These are phyloP conservation scores for Apotomis capreana DNA, from an alignment of 2,888 invertebrate species.

Conservation along the genomic window DNA sequence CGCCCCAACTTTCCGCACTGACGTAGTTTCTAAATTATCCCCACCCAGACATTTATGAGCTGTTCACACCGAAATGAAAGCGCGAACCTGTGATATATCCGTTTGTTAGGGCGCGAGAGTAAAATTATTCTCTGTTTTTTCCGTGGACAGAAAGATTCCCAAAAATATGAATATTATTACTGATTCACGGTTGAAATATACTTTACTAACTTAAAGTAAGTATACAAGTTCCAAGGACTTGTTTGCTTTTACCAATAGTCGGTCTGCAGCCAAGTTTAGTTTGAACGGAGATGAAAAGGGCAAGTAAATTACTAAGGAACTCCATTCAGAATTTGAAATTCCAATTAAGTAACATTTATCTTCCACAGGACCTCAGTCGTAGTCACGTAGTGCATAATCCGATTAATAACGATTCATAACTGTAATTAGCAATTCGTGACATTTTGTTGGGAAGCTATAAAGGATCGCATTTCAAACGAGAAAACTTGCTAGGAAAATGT, in stretches of 20 bases:
- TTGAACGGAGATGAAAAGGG: background rate
- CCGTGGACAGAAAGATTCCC: background rate
- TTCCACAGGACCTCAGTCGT: background rate
- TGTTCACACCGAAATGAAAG: constrained; percentile 23
- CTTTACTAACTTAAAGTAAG: too few relatives aligned
- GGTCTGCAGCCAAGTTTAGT: background rate
- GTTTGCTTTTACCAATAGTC: background rate
- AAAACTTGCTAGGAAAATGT: constrained; percentile 1
- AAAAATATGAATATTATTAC: background rate
- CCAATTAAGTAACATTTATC: constrained; percentile 24
- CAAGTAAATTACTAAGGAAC: background rate
- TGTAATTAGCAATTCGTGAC: constrained; percentile 20
- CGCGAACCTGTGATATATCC: constrained; percentile 7
- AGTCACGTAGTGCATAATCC: constrained; percentile 25
- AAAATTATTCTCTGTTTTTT: constrained; percentile 2
- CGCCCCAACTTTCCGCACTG: constrained; percentile 43
- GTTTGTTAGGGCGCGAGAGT: background rate
- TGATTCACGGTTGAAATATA: too few relatives aligned
- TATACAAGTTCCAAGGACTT: background rate
- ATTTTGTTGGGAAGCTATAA: constrained; percentile 14
- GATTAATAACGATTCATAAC: constrained; percentile 24
- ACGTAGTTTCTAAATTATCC: constrained; percentile 40
- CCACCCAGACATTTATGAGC: constrained; percentile 29
- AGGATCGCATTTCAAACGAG: background rate
- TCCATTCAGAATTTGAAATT: background rate